Percentiles rank a stretch among this genome's conserved stretches.
Conservation (phyloP, 2,888 invertebrate genomes). For the Gonocerus acuteangulatus region DNA sequence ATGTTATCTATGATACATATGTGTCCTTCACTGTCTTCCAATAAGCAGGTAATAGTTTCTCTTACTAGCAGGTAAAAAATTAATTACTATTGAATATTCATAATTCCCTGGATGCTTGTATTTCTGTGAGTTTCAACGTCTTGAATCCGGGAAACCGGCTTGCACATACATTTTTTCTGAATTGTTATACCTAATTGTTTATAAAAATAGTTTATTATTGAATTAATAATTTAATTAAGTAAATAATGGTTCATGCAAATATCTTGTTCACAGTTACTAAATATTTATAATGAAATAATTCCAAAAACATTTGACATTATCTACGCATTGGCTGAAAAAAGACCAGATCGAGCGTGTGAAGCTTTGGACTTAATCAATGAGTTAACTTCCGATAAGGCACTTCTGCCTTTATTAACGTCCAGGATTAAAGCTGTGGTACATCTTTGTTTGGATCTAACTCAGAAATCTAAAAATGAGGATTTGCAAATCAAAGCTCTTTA, state of each 20-base stretch:
- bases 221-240: no score
- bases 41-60: conserved; percentile 12
- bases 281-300: conserved; percentile 53
- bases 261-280: conserved; percentile 45
- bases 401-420: conserved; percentile 54
- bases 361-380: conserved; percentile 59
- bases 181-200: no score
- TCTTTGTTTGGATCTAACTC: conserved; percentile 58
- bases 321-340: conserved; percentile 49
- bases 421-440: conserved; percentile 57
- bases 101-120: no score
- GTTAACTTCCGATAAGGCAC: conserved; percentile 52
- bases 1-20: conserved; percentile 59
- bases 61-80: no score
- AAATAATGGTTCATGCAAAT: no score
- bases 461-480: conserved; percentile 50
- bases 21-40: conserved; percentile 50
- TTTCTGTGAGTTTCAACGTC: no score
- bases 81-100: no score
- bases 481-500: conserved; percentile 61
- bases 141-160: no score
- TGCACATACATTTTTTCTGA: no score
- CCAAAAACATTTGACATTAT: conserved; percentile 57
- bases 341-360: conserved; percentile 54
- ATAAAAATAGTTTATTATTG: no score